Conservation (phyloP, 2,113 vertebrate species). For the Dipodomys ordii region DNA sequence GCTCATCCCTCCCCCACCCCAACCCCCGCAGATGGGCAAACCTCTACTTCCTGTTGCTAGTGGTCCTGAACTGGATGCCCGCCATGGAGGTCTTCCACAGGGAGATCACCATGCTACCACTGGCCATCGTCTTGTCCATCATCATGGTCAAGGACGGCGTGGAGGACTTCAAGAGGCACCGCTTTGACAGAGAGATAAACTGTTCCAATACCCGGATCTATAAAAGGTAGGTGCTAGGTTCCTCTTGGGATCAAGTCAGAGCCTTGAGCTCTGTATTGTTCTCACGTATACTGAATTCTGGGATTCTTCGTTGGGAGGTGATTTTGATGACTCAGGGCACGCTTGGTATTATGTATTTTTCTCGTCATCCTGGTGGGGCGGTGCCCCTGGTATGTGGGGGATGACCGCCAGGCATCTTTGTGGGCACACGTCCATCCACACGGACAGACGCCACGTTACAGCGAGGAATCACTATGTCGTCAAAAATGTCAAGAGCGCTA, state of each 20-base stretch:
- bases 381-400: background rate
- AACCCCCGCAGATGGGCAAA: constrained; percentile 85
- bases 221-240: constrained; percentile 78
- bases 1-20: background rate
- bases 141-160: constrained; percentile 86
- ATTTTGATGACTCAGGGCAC: background rate
- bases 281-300: background rate
- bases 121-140: constrained; percentile 84
- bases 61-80: constrained; percentile 88
- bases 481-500: background rate
- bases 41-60: constrained; percentile 88
- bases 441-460: background rate
- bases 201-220: constrained; percentile 82
- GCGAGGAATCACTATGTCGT: background rate
- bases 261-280: background rate
- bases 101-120: constrained; percentile 86
- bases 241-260: background rate
- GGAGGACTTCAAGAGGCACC: constrained; percentile 87
- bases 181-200: constrained; percentile 86
- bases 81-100: constrained; percentile 87
- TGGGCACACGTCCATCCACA: background rate
- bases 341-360: background rate
- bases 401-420: background rate
- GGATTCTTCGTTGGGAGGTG: background rate
- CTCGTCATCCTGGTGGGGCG: background rate